phyloP scores from a whole-genome alignment of 2,113 vertebrate genomes.

The Caranx melampygus region DNA sequence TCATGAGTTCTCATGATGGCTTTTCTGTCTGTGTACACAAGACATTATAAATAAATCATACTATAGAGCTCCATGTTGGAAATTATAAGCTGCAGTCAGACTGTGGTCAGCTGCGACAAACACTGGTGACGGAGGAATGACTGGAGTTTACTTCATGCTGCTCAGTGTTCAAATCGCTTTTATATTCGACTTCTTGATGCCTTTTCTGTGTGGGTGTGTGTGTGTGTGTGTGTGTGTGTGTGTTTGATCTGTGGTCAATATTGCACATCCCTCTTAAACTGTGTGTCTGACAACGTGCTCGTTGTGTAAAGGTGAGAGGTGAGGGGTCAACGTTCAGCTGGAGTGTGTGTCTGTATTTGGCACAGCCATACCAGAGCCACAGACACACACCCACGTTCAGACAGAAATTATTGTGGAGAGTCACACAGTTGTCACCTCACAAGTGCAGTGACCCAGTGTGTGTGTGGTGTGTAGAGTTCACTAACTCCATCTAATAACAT shows the following conservation, averaged over 20 bases:
- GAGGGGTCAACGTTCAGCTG: constrained; percentile 80
- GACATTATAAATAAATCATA: constrained; percentile 82
- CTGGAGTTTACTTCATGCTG: constrained; percentile 21
- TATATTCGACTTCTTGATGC: constrained; percentile 11
- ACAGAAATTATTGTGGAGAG: neutral
- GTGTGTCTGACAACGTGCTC: constrained; percentile 63
- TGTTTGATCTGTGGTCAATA: constrained; percentile 10
- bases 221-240: neutral
- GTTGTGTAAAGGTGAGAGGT: constrained; percentile 78
- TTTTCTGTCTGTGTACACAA: constrained; percentile 69
- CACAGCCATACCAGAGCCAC: constrained; percentile 65
- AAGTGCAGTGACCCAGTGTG: constrained; percentile 17
- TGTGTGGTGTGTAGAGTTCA: neutral
- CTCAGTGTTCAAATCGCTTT: neutral
- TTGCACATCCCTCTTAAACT: constrained; percentile 25
- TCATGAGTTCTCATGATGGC: constrained; percentile 56
- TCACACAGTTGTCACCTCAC: constrained; percentile 4
- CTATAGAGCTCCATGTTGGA: constrained; percentile 71
- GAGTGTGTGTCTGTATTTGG: constrained; percentile 81
- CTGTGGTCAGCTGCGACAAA: constrained; percentile 53
- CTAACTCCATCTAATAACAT: too few relatives aligned
- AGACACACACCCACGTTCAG: constrained; percentile 12
- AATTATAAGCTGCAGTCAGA: constrained; percentile 71
- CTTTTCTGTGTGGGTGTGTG: neutral
- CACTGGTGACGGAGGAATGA: constrained; percentile 40